A percentile compares a stretch with the other conserved stretches of the same genome.
Evolutionary conservation across 2,888 invertebrate species (phyloP).

Genomic region (Ochlodes sylvanus): DNA sequence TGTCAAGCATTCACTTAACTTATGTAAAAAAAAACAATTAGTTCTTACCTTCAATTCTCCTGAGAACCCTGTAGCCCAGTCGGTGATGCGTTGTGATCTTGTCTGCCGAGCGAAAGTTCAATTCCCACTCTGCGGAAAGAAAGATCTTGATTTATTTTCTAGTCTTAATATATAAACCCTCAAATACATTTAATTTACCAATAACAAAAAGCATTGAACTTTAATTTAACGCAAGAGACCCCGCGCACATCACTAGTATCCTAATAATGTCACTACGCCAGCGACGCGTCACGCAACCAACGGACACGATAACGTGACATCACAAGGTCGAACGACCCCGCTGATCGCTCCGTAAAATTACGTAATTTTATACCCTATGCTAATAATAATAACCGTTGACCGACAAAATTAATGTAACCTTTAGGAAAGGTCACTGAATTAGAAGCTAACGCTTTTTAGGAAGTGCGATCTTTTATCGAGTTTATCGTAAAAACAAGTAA

Average conservation of each 20-base stretch:
- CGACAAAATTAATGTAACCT: constrained; percentile 57
- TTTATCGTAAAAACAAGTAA: neutral
- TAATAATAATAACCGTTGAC: constrained; percentile 41
- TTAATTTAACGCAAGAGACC: neutral
- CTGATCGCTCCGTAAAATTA: constrained; percentile 38
- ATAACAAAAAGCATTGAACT: no score
- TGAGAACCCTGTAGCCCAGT: constrained; percentile 7
- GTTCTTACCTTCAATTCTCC: neutral
- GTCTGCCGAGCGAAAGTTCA: neutral
- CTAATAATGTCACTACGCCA: constrained; percentile 30
- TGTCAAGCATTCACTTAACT: no score
- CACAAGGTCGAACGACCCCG: constrained; percentile 43
- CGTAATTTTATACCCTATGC: constrained; percentile 46
- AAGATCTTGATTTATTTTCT: neutral
- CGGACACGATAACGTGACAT: constrained; percentile 44
- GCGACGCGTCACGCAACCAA: constrained; percentile 50
- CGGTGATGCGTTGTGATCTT: neutral
- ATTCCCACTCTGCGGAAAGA: neutral
- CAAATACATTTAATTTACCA: no score
- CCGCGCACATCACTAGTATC: constrained; percentile 6
- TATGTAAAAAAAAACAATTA: no score
- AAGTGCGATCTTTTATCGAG: constrained; percentile 31
- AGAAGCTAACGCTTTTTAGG: constrained; percentile 31
- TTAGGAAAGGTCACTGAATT: constrained; percentile 60
- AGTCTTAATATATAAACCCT: no score